Evolutionary conservation across 2,888 invertebrate genomes (phyloP).

Genomic region (Sphecodes monilicornis): DNA sequence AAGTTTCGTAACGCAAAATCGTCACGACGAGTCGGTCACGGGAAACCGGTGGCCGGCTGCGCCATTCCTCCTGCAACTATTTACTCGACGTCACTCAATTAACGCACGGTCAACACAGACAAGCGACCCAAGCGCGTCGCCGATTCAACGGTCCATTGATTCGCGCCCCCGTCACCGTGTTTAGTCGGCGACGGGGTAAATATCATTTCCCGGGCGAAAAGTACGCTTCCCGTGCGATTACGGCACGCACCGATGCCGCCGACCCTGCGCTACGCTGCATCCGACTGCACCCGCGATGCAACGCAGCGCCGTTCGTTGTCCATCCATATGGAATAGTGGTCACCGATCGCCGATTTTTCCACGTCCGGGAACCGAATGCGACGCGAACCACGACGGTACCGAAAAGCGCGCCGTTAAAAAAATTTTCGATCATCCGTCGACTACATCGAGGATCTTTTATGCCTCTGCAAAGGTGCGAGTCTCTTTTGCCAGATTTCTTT

Average conservation of each 20-base stretch:
- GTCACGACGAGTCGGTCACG: neutral
- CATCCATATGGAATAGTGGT: neutral
- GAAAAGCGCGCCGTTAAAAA: neutral
- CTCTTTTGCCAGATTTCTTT: too few relatives aligned
- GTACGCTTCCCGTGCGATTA: constrained; percentile 54
- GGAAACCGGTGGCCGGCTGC: constrained; percentile 15
- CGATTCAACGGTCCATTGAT: constrained; percentile 80
- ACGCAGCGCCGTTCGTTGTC: neutral
- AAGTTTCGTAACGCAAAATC: neutral
- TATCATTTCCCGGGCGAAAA: constrained; percentile 72
- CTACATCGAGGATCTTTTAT: too few relatives aligned
- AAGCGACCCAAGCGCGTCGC: constrained; percentile 66
- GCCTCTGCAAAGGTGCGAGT: too few relatives aligned
- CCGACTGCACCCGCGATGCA: neutral
- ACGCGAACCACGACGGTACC: neutral
- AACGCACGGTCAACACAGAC: constrained; percentile 77
- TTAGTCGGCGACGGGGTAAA: constrained; percentile 77
- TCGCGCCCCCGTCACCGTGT: constrained; percentile 66
- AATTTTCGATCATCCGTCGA: neutral
- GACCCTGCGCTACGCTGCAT: constrained; percentile 28
- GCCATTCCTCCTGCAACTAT: constrained; percentile 64
- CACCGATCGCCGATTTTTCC: neutral
- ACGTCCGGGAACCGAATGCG: neutral
- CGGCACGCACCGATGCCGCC: constrained; percentile 43
- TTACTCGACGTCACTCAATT: constrained; percentile 78